Percentiles rank a stretch among this genome's conserved stretches.
phyloP scores from a whole-genome alignment of 2,888 invertebrate genomes.

The Leucania comma region DNA sequence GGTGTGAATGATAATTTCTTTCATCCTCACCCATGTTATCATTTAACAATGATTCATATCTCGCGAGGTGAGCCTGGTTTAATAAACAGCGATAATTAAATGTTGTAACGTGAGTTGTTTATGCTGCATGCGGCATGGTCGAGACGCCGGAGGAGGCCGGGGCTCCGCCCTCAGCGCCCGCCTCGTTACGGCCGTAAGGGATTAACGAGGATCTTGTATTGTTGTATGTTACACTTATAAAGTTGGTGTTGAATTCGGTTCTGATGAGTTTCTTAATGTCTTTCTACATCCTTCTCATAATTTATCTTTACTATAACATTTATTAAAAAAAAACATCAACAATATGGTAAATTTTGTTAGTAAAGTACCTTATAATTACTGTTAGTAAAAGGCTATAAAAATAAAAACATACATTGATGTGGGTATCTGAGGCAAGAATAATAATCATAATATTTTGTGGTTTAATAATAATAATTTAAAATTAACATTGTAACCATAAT shows the following conservation, averaged over 20 bases:
- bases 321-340: no score
- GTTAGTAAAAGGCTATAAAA: no score
- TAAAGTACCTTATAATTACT: no score
- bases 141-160: slow-evolving; percentile 73
- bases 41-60: slow-evolving; percentile 80
- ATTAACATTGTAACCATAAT: no score
- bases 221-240: slow-evolving; percentile 46
- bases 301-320: no score
- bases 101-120: slow-evolving; percentile 88
- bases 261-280: slow-evolving; percentile 11
- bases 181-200: slow-evolving; percentile 78
- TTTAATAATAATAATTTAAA: no score
- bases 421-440: no score
- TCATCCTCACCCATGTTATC: slow-evolving; percentile 73
- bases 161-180: slow-evolving; percentile 81
- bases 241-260: slow-evolving; percentile 21
- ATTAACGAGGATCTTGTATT: slow-evolving; percentile 81
- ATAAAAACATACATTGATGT: no score
- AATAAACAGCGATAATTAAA: slow-evolving; percentile 90
- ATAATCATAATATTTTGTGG: no score
- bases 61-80: slow-evolving; percentile 82
- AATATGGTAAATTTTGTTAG: no score
- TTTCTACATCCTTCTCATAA: neutral
- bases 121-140: slow-evolving; percentile 70
- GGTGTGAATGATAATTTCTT: slow-evolving; percentile 86